phyloP scores from a whole-genome alignment of 1,140 invertebrate species.

The Maniola jurtina region DNA sequence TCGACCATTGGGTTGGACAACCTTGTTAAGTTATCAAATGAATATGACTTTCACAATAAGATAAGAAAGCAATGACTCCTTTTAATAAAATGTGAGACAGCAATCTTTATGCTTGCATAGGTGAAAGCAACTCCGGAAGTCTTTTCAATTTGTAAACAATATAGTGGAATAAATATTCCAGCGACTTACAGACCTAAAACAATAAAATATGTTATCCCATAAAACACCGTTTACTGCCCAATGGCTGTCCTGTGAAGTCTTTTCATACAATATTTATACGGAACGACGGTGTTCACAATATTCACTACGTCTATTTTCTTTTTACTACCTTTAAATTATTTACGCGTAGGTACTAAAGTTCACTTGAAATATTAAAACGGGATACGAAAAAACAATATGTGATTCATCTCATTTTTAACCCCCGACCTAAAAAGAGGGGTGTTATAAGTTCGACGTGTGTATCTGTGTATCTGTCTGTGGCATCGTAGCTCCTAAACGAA shows the following conservation, averaged over 20 bases:
- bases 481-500: too few relatives aligned
- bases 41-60: too few relatives aligned
- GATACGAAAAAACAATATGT: slow-evolving; percentile 30
- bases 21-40: too few relatives aligned
- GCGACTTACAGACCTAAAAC: slow-evolving; percentile 57
- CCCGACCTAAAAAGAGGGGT: too few relatives aligned
- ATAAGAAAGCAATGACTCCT: background rate
- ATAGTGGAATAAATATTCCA: slow-evolving; percentile 51
- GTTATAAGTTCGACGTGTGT: too few relatives aligned
- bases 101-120: background rate
- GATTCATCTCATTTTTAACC: too few relatives aligned
- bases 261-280: slow-evolving; percentile 70
- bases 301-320: slow-evolving; percentile 43
- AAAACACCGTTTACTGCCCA: slow-evolving; percentile 65
- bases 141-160: slow-evolving; percentile 47
- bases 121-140: background rate
- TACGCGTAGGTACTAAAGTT: slow-evolving; percentile 38
- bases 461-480: too few relatives aligned
- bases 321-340: slow-evolving; percentile 56
- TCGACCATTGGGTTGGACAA: too few relatives aligned
- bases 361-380: slow-evolving; percentile 38
- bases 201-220: slow-evolving; percentile 65
- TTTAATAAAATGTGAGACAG: background rate
- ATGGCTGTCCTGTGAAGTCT: slow-evolving; percentile 52
- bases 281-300: slow-evolving; percentile 32